Base-by-base conservation (phyloP, 2,888 invertebrate genomes). In the Macroteleia sp. region DNA sequence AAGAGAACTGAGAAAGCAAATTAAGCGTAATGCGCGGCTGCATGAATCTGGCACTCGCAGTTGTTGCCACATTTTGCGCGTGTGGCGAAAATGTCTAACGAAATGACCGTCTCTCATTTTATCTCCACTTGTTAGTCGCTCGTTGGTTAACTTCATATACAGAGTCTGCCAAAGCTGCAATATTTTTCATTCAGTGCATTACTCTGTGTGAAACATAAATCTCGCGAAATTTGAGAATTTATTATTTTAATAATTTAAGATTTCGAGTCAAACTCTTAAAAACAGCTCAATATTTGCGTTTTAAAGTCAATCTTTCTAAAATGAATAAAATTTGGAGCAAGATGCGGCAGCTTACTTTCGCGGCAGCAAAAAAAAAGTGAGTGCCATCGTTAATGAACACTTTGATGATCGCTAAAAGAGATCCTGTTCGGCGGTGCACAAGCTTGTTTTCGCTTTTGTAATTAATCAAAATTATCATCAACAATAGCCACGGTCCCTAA, bases 401-500 rank as follows among this genome's bases (percentile, higher is more conserved):
- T 77, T 66, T 77, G 67, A 77, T 57, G 62, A 67, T 61, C 71
- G 48, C 67, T 48, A 61, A 61, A 56, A 50, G 57, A 62, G 52
- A 64, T 57, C 46, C 77, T 61, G 71, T 52, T 59, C 19, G 48
- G 36, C 50, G 48, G 69, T 66, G 80, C 80, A 80, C 83, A 84
- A 82, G 83, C 83, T 82, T 83, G 77, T 86, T 86, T 83, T 84
- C 81, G 81, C 81, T 79, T 84, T 86, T 80, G 82, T 86, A 88
- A 90, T 90, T 89, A 90, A 90, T 90, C 89, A 90, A 90, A 87
- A 90, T 89, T 90, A 90, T 85, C 87, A 87, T 85, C 86, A 85
- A 89, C 89, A 88, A 90, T 88, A 79, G 86, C 83, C 80, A 75
- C 81, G 79, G 81, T 52, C 52, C 42, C 82, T 79, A 56, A 75